These are phyloP conservation scores for Lindbergichthys nudifrons DNA, from an alignment of 2,797 vertebrate species.

Conservation along the genomic window DNA sequence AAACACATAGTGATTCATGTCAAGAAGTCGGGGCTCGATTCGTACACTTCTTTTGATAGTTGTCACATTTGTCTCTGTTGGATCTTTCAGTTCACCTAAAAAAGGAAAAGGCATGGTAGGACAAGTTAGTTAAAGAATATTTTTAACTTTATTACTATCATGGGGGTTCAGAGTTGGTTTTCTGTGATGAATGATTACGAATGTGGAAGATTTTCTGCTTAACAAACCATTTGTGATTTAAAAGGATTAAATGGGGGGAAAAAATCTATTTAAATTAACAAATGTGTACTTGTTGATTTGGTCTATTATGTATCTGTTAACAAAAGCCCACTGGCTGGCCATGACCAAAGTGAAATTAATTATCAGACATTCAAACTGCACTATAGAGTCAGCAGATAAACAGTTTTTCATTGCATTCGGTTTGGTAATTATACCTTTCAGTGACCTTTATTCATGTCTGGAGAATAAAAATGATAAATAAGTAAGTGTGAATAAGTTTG, in stretches of 20 bases:
- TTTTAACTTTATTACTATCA: not conserved
- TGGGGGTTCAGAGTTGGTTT: not conserved
- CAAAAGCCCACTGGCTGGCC: not conserved
- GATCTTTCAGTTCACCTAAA: slow-evolving; percentile 47
- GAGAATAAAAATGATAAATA: slow-evolving; percentile 5
- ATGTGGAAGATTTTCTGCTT: not conserved
- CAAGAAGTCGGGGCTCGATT: slow-evolving; percentile 28
- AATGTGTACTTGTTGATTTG: not conserved
- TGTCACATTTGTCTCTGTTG: slow-evolving; percentile 55
- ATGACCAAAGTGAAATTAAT: slow-evolving; percentile 23
- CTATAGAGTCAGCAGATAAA: slow-evolving; percentile 20
- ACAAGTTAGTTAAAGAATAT: not conserved
- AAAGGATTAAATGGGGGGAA: not conserved
- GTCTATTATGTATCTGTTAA: not conserved
- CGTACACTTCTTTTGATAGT: slow-evolving; percentile 2
- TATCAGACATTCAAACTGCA: slow-evolving; percentile 31
- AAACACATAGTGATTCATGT: slow-evolving; percentile 60
- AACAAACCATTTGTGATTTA: slow-evolving; percentile 5
- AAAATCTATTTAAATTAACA: not conserved
- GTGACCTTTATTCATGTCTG: slow-evolving; percentile 17
- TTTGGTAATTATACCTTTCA: slow-evolving; percentile 14
- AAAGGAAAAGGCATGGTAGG: not conserved
- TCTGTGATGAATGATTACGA: not conserved
- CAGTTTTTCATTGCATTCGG: not conserved
- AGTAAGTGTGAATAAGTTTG: slow-evolving; percentile 1